Base-by-base conservation (phyloP, 1,140 invertebrate genomes). In the Charaxes varanes region DNA sequence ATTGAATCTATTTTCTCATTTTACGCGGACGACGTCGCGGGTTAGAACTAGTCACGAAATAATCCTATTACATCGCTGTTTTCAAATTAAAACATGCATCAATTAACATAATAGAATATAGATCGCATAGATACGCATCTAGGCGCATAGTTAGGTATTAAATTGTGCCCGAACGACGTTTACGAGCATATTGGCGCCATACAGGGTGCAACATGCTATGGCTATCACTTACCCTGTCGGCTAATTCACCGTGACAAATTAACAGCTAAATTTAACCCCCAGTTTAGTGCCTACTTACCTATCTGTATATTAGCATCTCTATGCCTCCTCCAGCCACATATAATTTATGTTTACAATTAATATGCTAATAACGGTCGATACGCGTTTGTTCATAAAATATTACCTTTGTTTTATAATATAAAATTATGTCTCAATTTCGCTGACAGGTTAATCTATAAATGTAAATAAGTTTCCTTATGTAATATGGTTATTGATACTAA, bases 241-340 rank as follows among this genome's bases (percentile, higher is more conserved):
- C 77, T 81, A 81, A 81, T 81, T 81, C 77, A 78, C 71, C 69
- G 77, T 81, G 73, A 81, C 77, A 81, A 77, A 81, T 81, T 81
- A 81, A 76, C 76, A 77, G 59, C 60, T 74, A 68, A 78, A 78
- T 73, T 74, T 63, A 57, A 62, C 50, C 55, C 52, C 50, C 47
- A 40, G 41, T 53, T 35, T 40, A 47, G 41, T 54, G 36, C 42
- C 37, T 53, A 50, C 34, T 50, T 50, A 49, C 41, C 38, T 53
- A 52, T 47, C 19, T 46, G 33, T 31, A 26, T 50, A 37, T 26
- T 37, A 48, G 31, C 35, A 38, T 15, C 18, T 44, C 26, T 22
- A 15, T 23, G 11, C n/a, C n/a, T n/a, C n/a, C n/a, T n/a, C n/a
- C n/a, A n/a, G n/a, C n/a, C n/a, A n/a, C n/a, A 19, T 34, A 32